Conservation (phyloP, 1,140 invertebrate genomes). For the Leptinotarsa defecta region DNA sequence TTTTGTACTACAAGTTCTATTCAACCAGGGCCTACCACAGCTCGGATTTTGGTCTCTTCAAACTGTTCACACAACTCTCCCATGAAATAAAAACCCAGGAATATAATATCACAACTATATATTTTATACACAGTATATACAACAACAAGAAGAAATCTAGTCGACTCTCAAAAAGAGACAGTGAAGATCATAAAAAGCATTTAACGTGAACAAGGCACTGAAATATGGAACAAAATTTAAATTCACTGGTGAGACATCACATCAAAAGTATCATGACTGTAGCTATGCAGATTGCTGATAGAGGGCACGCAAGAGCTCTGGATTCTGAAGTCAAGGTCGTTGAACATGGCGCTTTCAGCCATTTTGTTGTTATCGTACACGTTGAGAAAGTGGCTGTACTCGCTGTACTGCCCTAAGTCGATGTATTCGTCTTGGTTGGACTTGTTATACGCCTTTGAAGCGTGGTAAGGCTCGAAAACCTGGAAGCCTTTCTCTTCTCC, state of each 20-base stretch:
- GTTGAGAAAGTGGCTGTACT: slow-evolving; percentile 46
- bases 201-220: slow-evolving; percentile 38
- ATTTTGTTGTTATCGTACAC: slow-evolving; percentile 46
- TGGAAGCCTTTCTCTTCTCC: slow-evolving; percentile 37
- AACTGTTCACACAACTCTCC: too few relatives aligned
- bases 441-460: slow-evolving; percentile 33
- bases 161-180: slow-evolving; percentile 6
- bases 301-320: slow-evolving; percentile 34
- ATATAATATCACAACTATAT: slow-evolving; percentile 30
- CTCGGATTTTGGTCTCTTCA: too few relatives aligned
- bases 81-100: slow-evolving; percentile 10
- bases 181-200: slow-evolving; percentile 41
- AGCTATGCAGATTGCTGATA: slow-evolving; percentile 37
- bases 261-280: slow-evolving; percentile 38
- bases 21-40: too few relatives aligned
- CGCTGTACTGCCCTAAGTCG: slow-evolving; percentile 45
- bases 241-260: slow-evolving; percentile 36
- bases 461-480: slow-evolving; percentile 40
- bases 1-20: too few relatives aligned
- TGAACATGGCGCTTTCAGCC: slow-evolving; percentile 40
- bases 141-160: slow-evolving; percentile 27
- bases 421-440: slow-evolving; percentile 46
- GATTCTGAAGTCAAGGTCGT: slow-evolving; percentile 49
- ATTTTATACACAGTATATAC: slow-evolving; percentile 38
- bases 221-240: slow-evolving; percentile 19